A percentile compares a stretch with the other conserved stretches of the same genome.
phyloP scores from a whole-genome alignment of 2,113 vertebrate genomes.

The Indri indri region DNA sequence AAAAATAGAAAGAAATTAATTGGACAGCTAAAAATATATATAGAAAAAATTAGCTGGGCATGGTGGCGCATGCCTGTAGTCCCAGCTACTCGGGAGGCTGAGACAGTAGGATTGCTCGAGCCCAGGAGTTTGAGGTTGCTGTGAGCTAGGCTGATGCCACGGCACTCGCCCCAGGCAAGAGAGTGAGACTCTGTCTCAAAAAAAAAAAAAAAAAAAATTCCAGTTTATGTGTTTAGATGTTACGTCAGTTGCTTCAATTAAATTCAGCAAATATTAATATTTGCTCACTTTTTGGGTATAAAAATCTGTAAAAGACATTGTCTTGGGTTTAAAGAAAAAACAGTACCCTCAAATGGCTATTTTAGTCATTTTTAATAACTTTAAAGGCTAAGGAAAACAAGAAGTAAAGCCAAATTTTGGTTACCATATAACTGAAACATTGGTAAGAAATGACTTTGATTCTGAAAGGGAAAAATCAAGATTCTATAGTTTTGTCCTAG shows the following conservation, averaged over 20 bases:
- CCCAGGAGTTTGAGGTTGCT: too few relatives aligned
- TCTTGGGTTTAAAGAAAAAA: background rate
- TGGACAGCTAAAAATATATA: too few relatives aligned
- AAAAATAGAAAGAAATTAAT: too few relatives aligned
- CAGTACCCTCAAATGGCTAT: background rate
- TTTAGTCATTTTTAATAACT: background rate
- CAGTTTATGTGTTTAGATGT: constrained; percentile 16
- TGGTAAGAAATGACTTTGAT: background rate
- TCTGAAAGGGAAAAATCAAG: background rate
- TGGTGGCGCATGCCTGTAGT: too few relatives aligned
- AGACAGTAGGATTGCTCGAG: too few relatives aligned
- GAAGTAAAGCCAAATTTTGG: background rate
- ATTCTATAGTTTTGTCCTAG: background rate
- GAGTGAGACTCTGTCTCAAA: too few relatives aligned
- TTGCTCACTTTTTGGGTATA: background rate
- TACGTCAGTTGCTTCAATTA: constrained; percentile 9
- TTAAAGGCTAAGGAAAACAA: background rate
- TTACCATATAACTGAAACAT: background rate
- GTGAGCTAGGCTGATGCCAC: too few relatives aligned
- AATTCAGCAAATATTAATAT: constrained; percentile 8
- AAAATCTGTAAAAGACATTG: background rate
- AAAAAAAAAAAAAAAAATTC: too few relatives aligned
- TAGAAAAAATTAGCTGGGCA: too few relatives aligned
- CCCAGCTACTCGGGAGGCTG: too few relatives aligned
- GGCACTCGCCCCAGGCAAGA: too few relatives aligned